phyloP scores from a whole-genome alignment of 2,113 vertebrate species.

The Ptychochromis oligacanthus region DNA sequence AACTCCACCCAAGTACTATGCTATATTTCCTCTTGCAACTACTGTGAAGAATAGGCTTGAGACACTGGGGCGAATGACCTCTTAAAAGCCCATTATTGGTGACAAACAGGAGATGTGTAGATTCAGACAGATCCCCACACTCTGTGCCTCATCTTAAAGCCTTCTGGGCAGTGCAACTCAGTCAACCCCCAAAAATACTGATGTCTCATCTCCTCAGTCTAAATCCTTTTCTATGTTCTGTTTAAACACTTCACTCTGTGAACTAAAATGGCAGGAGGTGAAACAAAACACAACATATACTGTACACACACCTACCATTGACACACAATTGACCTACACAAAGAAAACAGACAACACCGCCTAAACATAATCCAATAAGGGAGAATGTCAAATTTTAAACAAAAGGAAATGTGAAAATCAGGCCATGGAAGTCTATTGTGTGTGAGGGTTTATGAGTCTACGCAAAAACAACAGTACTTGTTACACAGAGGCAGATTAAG shows the following conservation, averaged over 20 bases:
- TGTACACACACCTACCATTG: background rate
- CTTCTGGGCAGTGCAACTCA: background rate
- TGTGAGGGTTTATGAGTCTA: background rate
- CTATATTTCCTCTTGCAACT: background rate
- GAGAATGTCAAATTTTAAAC: conserved; percentile 13
- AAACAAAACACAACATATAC: background rate
- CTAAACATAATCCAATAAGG: conserved; percentile 13
- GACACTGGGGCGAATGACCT: no score
- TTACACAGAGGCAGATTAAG: conserved; percentile 19
- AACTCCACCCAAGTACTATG: background rate
- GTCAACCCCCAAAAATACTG: conserved; percentile 8
- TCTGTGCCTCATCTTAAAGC: background rate
- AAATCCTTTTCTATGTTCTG: conserved; percentile 18
- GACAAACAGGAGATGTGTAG: background rate
- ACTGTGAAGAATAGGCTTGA: background rate
- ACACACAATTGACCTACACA: background rate
- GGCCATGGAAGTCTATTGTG: background rate
- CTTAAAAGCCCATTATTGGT: background rate
- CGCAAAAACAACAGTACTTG: conserved; percentile 14
- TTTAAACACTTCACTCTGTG: conserved; percentile 39
- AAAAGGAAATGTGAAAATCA: conserved; percentile 11
- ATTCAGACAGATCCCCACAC: background rate
- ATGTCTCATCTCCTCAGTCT: conserved; percentile 10
- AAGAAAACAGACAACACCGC: background rate
- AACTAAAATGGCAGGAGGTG: background rate